phyloP scores from a whole-genome alignment of 2,797 vertebrate species.

The Octomys mimax region DNA sequence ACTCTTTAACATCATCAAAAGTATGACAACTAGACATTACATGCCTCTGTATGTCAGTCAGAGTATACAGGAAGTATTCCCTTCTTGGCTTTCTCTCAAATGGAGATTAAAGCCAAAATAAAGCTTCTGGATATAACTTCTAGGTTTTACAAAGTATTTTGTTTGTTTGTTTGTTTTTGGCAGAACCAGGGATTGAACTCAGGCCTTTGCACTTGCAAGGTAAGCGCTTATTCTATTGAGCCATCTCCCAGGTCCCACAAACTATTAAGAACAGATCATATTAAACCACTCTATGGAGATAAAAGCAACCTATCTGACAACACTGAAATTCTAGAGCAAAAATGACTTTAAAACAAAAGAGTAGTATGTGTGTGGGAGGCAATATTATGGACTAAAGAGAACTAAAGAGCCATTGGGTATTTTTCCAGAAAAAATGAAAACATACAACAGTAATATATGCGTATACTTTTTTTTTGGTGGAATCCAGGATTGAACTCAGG shows the following conservation, averaged over 20 bases:
- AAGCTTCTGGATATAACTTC: conserved; percentile 8
- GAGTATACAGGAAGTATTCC: background rate
- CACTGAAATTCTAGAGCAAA: background rate
- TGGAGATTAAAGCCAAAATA: background rate
- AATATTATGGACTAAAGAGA: background rate
- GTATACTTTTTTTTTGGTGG: too few relatives aligned
- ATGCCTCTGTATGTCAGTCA: background rate
- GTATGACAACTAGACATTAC: background rate
- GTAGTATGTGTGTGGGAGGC: background rate
- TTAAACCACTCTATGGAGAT: background rate
- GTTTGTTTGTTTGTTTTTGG: too few relatives aligned
- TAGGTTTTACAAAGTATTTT: conserved; percentile 52
- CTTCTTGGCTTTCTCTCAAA: background rate
- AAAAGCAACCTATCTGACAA: conserved; percentile 23
- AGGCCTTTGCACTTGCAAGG: too few relatives aligned
- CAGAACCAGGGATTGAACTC: too few relatives aligned
- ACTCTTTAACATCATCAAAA: conserved; percentile 12
- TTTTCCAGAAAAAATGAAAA: too few relatives aligned
- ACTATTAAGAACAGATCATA: background rate
- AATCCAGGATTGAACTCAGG: too few relatives aligned
- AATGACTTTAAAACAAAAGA: conserved; percentile 46
- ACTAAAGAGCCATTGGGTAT: background rate
- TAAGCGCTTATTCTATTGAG: too few relatives aligned
- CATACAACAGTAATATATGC: too few relatives aligned
- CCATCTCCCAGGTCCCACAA: too few relatives aligned